These are phyloP conservation scores for Rhopalosiphum padi DNA, from an alignment of 1,140 invertebrate genomes.

Conservation along the genomic window DNA sequence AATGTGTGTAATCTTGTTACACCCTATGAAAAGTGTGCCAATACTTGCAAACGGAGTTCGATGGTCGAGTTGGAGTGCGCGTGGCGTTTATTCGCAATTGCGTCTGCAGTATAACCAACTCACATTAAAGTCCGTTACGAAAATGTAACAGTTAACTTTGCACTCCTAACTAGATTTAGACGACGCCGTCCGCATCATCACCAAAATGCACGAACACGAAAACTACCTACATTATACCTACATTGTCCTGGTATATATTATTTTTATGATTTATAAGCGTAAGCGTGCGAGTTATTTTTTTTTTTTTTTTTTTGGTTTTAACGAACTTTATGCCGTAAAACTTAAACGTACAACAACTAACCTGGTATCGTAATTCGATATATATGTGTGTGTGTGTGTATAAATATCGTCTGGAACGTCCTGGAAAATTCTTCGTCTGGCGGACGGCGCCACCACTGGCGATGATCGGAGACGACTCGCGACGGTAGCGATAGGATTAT, in stretches of 20 bases:
- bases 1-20: background rate
- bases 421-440: background rate
- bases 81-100: background rate
- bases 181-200: background rate
- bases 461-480: background rate
- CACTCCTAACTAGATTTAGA: background rate
- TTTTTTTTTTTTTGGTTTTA: background rate
- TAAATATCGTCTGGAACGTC: background rate
- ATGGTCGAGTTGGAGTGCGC: background rate
- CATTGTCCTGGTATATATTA: background rate
- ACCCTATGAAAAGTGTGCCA: background rate
- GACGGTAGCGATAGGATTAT: background rate
- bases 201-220: background rate
- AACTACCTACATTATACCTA: background rate
- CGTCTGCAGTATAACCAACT: background rate
- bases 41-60: background rate
- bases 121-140: background rate
- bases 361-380: background rate
- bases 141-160: background rate
- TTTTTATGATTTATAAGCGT: background rate
- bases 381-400: background rate
- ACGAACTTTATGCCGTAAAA: background rate
- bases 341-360: background rate
- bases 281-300: background rate
- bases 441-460: no score